A percentile compares a stretch with the other conserved stretches of the same genome.
phyloP scores from a whole-genome alignment of 2,113 vertebrate species.

The Octodon degus region DNA sequence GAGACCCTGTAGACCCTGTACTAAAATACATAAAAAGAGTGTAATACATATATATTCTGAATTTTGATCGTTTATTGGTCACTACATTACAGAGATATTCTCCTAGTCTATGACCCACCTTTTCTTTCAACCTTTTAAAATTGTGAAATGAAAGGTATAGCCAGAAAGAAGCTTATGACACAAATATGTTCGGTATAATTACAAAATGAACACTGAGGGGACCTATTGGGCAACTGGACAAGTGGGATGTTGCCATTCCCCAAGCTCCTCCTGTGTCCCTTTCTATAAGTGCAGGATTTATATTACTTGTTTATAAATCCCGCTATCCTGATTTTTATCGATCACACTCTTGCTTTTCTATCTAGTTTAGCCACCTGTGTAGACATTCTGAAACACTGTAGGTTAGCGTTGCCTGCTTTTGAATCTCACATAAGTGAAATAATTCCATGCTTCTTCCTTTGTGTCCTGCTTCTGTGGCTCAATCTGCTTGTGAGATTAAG shows the following conservation, averaged over 20 bases:
- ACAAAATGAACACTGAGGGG: not conserved
- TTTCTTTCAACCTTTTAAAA: not conserved
- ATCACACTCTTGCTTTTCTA: not conserved
- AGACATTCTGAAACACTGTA: not conserved
- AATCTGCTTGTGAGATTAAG: not conserved
- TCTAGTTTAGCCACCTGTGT: not conserved
- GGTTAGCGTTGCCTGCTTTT: not conserved
- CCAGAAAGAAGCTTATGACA: slow-evolving; percentile 3
- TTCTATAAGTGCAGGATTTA: not conserved
- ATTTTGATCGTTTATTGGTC: slow-evolving; percentile 6
- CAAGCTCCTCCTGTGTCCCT: not conserved
- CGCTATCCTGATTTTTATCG: not conserved
- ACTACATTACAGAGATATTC: not conserved
- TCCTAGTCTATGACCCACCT: not conserved
- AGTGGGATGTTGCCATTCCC: not conserved
- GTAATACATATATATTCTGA: not conserved
- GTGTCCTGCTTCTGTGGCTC: not conserved
- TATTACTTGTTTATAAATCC: not conserved
- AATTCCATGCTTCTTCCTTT: not conserved
- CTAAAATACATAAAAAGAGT: not conserved
- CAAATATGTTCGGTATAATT: not conserved
- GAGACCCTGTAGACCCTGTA: no score
- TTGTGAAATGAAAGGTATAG: not conserved
- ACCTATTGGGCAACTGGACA: not conserved
- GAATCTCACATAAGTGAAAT: not conserved